phyloP scores from a whole-genome alignment of 1,140 invertebrate genomes.

The Parasteatoda tepidariorum region DNA sequence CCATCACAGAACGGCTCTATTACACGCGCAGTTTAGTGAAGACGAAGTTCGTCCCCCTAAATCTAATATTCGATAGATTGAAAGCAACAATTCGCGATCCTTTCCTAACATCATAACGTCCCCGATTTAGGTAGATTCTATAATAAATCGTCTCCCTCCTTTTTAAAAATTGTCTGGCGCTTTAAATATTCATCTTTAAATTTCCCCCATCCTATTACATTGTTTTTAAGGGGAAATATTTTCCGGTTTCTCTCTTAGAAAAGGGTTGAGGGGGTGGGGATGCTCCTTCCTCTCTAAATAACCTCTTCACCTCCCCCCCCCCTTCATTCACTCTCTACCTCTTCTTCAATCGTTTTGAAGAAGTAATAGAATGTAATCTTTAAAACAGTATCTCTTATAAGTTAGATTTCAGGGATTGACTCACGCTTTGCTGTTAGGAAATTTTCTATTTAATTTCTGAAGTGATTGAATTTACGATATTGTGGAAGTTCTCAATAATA shows the following conservation, averaged over 20 bases:
- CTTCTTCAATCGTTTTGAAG: neutral
- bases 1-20: neutral
- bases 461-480: too few species aligned
- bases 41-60: neutral
- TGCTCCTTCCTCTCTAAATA: neutral
- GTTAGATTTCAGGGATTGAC: too few species aligned
- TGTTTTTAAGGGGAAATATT: neutral
- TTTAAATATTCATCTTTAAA: neutral
- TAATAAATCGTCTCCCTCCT: neutral
- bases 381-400: neutral
- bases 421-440: too few species aligned
- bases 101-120: neutral
- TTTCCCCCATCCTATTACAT: neutral
- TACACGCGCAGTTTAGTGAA: neutral
- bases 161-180: neutral
- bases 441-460: too few species aligned
- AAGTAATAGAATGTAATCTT: neutral
- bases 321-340: neutral
- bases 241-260: neutral
- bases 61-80: neutral
- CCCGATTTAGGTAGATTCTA: neutral
- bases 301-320: constrained; percentile 9
- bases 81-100: neutral
- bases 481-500: too few species aligned
- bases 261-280: neutral